Conservation (phyloP, 2,888 invertebrate genomes). For the Koerneria pararmatus region DNA sequence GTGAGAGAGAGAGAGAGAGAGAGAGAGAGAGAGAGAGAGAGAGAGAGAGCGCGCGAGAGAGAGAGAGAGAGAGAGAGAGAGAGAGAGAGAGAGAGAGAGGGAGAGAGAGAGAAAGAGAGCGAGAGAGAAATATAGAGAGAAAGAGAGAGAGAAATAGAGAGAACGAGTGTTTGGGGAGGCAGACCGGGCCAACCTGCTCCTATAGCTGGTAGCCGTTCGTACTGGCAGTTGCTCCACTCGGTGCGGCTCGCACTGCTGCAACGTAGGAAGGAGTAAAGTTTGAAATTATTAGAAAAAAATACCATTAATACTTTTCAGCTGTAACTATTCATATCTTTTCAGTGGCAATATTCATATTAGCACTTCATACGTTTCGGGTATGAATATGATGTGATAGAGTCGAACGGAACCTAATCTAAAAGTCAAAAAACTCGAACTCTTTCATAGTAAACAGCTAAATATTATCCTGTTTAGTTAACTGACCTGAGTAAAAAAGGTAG, state of each 20-base stretch:
- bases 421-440: too few relatives aligned
- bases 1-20: constrained; percentile 23
- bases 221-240: constrained; percentile 14
- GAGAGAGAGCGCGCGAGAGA: constrained; percentile 20
- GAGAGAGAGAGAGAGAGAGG: constrained; percentile 15
- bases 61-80: constrained; percentile 20
- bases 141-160: not conserved
- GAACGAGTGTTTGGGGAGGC: not conserved
- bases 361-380: too few relatives aligned
- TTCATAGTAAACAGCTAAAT: too few relatives aligned
- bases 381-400: too few relatives aligned
- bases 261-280: too few relatives aligned
- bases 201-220: constrained; percentile 24
- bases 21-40: constrained; percentile 18
- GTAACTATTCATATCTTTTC: too few relatives aligned
- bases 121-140: not conserved
- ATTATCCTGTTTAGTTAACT: too few relatives aligned
- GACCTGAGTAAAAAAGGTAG: too few relatives aligned
- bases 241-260: constrained; percentile 22
- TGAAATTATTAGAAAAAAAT: too few relatives aligned
- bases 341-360: too few relatives aligned
- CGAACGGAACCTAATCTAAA: too few relatives aligned
- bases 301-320: too few relatives aligned
- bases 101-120: not conserved
- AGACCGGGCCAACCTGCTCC: constrained; percentile 14